These are phyloP conservation scores for Craterocephalus amniculus DNA, from an alignment of 2,797 vertebrate species.

Conservation along the genomic window DNA sequence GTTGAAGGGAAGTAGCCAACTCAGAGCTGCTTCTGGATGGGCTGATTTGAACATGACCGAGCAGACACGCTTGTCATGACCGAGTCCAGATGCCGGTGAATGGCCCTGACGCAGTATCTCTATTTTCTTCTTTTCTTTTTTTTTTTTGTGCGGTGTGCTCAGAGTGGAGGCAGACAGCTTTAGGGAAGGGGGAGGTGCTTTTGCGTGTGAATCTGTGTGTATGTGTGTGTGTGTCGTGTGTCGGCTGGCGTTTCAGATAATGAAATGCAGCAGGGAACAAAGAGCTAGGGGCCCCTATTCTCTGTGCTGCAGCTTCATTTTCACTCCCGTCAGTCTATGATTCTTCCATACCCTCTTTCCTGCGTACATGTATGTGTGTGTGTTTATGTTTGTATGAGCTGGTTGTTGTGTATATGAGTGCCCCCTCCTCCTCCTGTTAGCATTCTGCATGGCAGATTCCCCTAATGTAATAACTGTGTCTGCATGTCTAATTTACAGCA, in stretches of 20 bases:
- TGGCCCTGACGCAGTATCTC: slow-evolving; percentile 79
- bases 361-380: slow-evolving; percentile 63
- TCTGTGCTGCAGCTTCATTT: slow-evolving; percentile 82
- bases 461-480: slow-evolving; percentile 92
- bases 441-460: slow-evolving; percentile 85
- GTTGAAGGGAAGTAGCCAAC: slow-evolving; percentile 24
- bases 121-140: slow-evolving; percentile 61
- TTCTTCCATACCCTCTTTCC: slow-evolving; percentile 78
- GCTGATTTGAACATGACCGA: slow-evolving; percentile 66
- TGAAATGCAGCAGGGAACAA: slow-evolving; percentile 86
- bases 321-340: slow-evolving; percentile 82
- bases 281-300: slow-evolving; percentile 84
- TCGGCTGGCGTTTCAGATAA: slow-evolving; percentile 83
- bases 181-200: slow-evolving; percentile 78
- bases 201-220: slow-evolving; percentile 52
- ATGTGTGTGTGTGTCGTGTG: slow-evolving; percentile 72
- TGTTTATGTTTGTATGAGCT: slow-evolving; percentile 75
- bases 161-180: slow-evolving; percentile 79
- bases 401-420: slow-evolving; percentile 67
- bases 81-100: slow-evolving; percentile 69
- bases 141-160: slow-evolving; percentile 65
- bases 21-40: slow-evolving; percentile 21
- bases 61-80: slow-evolving; percentile 73
- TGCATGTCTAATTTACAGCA: slow-evolving; percentile 95
- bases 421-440: slow-evolving; percentile 79